A percentile compares a stretch with the other conserved stretches of the same genome.
phyloP scores from a whole-genome alignment of 2,113 vertebrate genomes.

The Daboia siamensis region DNA sequence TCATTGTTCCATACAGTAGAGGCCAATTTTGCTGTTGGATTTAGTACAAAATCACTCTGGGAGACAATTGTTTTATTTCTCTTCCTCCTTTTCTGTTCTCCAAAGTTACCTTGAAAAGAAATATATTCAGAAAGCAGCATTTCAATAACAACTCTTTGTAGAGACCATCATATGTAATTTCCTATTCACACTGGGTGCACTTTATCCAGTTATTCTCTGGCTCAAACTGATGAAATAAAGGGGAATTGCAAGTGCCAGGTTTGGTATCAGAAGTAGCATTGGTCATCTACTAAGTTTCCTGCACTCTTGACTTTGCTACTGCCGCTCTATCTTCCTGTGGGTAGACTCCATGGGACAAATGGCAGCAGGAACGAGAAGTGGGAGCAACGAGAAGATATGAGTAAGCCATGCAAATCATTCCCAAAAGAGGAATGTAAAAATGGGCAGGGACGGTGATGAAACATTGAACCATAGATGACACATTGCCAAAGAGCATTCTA shows the following conservation, averaged over 20 bases:
- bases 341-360: neutral
- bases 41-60: neutral
- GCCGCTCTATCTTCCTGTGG: neutral
- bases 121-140: neutral
- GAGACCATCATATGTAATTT: neutral
- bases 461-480: neutral
- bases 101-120: neutral
- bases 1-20: neutral
- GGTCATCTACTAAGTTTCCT: too few relatives aligned
- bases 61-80: neutral
- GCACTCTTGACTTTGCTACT: neutral
- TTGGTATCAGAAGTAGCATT: neutral
- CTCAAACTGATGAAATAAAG: neutral
- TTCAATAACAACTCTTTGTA: neutral
- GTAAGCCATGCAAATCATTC: neutral
- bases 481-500: neutral
- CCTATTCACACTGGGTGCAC: neutral
- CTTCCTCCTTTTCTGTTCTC: neutral
- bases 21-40: neutral
- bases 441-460: too few relatives aligned
- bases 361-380: neutral
- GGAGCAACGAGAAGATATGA: neutral
- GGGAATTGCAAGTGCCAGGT: neutral
- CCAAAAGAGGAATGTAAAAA: neutral
- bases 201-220: neutral